These are phyloP conservation scores for Arge pagana DNA, from an alignment of 2,888 invertebrate genomes.

Conservation along the genomic window DNA sequence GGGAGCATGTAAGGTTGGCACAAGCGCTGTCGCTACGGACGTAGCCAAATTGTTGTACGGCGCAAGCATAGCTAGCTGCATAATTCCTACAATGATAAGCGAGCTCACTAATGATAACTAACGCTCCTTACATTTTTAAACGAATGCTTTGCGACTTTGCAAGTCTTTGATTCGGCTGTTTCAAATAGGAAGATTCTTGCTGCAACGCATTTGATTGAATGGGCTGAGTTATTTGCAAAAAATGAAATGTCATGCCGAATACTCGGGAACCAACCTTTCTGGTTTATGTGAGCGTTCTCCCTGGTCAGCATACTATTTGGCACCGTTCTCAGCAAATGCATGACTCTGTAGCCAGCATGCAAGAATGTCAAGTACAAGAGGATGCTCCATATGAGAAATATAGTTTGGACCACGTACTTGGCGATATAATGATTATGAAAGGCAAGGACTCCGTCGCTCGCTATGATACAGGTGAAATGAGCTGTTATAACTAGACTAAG, in stretches of 20 bases:
- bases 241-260: too few species aligned
- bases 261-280: constrained; percentile 53
- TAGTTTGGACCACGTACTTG: constrained; percentile 60
- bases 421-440: constrained; percentile 58
- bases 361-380: constrained; percentile 63
- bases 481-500: constrained; percentile 61
- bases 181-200: too few species aligned
- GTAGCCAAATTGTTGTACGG: constrained; percentile 63
- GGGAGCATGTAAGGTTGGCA: constrained; percentile 60
- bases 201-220: too few species aligned
- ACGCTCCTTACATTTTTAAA: background rate
- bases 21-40: constrained; percentile 61
- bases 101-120: background rate
- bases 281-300: constrained; percentile 53
- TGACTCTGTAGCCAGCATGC: constrained; percentile 61
- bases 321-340: constrained; percentile 56
- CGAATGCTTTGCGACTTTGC: background rate
- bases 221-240: too few species aligned
- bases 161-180: too few species aligned
- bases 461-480: constrained; percentile 61
- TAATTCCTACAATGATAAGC: constrained; percentile 52
- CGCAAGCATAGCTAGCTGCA: constrained; percentile 61
- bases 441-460: constrained; percentile 59
- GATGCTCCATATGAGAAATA: constrained; percentile 62
- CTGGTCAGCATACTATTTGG: constrained; percentile 56